Evolutionary conservation across 2,113 vertebrate species (phyloP).

Genomic region (Pygoscelis antarcticus): DNA sequence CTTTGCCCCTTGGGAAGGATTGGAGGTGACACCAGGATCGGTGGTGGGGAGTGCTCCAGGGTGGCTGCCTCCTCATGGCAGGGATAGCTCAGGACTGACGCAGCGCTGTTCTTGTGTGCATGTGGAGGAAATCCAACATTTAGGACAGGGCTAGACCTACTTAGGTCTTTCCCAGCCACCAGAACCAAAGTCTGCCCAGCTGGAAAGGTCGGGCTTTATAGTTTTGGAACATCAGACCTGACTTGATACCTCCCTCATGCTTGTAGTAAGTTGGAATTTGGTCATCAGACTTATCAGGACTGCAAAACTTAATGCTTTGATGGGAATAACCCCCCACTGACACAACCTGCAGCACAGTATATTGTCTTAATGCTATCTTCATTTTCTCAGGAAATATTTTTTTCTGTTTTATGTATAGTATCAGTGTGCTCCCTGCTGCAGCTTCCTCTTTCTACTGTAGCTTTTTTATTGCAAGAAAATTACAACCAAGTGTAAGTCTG

Average conservation of each 20-base stretch:
- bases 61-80: fast-evolving
- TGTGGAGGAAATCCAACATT: not conserved
- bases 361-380: not conserved
- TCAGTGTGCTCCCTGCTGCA: not conserved
- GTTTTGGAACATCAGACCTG: not conserved
- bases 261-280: not conserved
- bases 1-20: not conserved
- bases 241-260: fast-evolving
- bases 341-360: not conserved
- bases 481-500: not conserved
- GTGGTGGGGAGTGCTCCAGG: not conserved
- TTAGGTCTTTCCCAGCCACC: not conserved
- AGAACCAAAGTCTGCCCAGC: not conserved
- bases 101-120: not conserved
- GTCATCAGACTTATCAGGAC: not conserved
- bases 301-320: not conserved
- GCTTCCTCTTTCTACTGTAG: not conserved
- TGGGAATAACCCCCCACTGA: not conserved
- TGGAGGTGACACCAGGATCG: not conserved
- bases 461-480: not conserved
- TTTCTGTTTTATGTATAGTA: not conserved
- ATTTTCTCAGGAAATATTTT: not conserved
- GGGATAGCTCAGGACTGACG: not conserved
- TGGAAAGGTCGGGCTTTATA: not conserved
- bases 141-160: not conserved